Evolutionary conservation across 2,113 vertebrate genomes (phyloP).

Genomic region (Mormyrus iriodes): DNA sequence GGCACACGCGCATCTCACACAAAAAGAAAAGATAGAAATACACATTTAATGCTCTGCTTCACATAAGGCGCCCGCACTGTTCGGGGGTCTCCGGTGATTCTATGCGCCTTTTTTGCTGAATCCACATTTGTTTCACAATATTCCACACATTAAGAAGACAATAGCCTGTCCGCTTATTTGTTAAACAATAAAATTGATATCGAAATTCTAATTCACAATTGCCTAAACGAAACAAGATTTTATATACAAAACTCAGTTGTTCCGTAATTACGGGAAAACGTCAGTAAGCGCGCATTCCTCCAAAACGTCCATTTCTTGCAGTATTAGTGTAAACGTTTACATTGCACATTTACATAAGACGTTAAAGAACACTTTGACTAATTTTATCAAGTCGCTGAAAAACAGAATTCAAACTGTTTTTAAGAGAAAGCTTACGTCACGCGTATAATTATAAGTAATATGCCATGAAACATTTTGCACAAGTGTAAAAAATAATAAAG

Average conservation of each 20-base stretch:
- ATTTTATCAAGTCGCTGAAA: not conserved
- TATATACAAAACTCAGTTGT: not conserved
- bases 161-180: not conserved
- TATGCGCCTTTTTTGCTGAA: not conserved
- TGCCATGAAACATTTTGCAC: not conserved
- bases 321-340: not conserved
- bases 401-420: not conserved
- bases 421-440: not conserved
- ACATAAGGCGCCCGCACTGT: conserved; percentile 13
- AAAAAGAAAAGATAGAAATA: conserved; percentile 1
- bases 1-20: conserved; percentile 15
- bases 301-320: not conserved
- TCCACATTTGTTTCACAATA: not conserved
- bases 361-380: not conserved
- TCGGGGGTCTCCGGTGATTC: not conserved
- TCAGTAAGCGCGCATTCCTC: no score
- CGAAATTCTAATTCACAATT: not conserved
- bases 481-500: not conserved
- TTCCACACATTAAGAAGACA: not conserved
- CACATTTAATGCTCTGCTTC: conserved; percentile 28
- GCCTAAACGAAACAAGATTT: not conserved
- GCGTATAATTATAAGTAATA: not conserved
- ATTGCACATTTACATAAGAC: not conserved
- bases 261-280: not conserved
- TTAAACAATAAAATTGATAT: not conserved